phyloP scores from a whole-genome alignment of 2,888 invertebrate genomes.

The Auanema sp. region DNA sequence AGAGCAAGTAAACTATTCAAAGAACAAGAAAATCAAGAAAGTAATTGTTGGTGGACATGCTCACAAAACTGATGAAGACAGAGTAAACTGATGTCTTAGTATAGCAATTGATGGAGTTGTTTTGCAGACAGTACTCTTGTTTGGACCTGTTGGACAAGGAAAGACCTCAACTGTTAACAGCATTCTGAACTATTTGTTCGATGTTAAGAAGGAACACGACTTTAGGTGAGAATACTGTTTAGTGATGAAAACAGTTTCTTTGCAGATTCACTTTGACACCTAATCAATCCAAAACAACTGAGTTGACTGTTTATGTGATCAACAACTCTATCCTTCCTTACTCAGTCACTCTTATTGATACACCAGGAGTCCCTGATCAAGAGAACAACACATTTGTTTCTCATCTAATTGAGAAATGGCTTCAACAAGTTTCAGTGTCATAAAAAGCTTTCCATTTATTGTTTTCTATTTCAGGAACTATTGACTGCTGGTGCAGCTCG shows the following conservation, averaged over 20 bases:
- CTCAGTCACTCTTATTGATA: slow-evolving; percentile 54
- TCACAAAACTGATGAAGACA: slow-evolving; percentile 46
- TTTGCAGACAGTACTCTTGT: slow-evolving; percentile 48
- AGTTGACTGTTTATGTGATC: slow-evolving; percentile 52
- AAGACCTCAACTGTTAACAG: slow-evolving; percentile 49
- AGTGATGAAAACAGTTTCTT: not conserved
- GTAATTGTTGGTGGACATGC: slow-evolving; percentile 53
- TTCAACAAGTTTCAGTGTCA: slow-evolving; percentile 38
- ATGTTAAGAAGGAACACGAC: slow-evolving; percentile 52
- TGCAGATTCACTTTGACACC: not conserved
- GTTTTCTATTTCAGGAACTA: slow-evolving; percentile 40
- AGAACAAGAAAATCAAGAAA: slow-evolving; percentile 43
- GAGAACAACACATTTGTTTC: slow-evolving; percentile 48
- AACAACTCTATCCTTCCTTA: slow-evolving; percentile 55
- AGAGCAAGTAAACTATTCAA: slow-evolving; percentile 34
- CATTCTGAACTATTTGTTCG: slow-evolving; percentile 55
- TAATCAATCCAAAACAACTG: slow-evolving; percentile 25
- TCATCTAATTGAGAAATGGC: slow-evolving; percentile 49
- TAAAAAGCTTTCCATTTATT: not conserved
- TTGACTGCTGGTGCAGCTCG: slow-evolving; percentile 48
- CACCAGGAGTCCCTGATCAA: slow-evolving; percentile 51
- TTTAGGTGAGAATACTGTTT: slow-evolving; percentile 40
- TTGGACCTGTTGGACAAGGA: slow-evolving; percentile 51
- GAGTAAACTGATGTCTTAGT: slow-evolving; percentile 22
- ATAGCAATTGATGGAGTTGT: not conserved